A percentile compares a stretch with the other conserved stretches of the same genome.
These are phyloP conservation scores for Nematostella vectensis DNA, from an alignment of 92 coral and sea anemone genomes.

Conservation along the genomic window DNA sequence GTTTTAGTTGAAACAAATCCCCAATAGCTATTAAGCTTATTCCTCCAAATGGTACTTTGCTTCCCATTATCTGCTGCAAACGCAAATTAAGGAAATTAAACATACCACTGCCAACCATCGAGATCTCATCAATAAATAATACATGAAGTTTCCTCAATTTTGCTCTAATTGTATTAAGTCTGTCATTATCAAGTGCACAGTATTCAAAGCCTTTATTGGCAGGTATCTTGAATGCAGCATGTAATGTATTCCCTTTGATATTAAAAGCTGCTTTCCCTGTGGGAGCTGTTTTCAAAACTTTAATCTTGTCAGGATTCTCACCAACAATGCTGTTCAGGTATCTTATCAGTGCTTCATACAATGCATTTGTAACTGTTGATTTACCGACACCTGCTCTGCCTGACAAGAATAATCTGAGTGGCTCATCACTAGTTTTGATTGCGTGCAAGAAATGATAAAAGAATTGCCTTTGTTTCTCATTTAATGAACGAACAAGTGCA, in stretches of 20 bases:
- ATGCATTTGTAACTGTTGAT: slow-evolving; percentile 47
- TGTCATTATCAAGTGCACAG: too few relatives aligned
- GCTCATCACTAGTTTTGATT: slow-evolving; percentile 30
- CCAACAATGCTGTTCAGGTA: slow-evolving; percentile 34
- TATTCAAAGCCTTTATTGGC: too few relatives aligned
- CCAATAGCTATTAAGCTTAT: slow-evolving; percentile 58
- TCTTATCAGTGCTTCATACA: slow-evolving; percentile 49
- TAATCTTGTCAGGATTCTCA: too few relatives aligned
- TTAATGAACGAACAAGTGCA: slow-evolving; percentile 20
- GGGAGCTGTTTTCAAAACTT: too few relatives aligned
- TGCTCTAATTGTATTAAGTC: slow-evolving; percentile 28
- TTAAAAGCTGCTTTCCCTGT: slow-evolving; percentile 49
- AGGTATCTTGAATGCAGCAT: too few relatives aligned
- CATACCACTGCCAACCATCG: too few relatives aligned
- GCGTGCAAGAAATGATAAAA: too few relatives aligned
- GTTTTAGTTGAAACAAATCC: slow-evolving; percentile 55
- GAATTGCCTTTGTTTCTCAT: too few relatives aligned
- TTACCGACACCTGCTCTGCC: slow-evolving; percentile 68
- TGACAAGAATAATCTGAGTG: too few relatives aligned
- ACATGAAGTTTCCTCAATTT: slow-evolving; percentile 27
- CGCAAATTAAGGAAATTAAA: too few relatives aligned
- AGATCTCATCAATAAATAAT: slow-evolving; percentile 44
- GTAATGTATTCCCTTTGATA: slow-evolving; percentile 39
- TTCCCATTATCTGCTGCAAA: too few relatives aligned
- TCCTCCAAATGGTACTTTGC: too few relatives aligned